A percentile compares a stretch with the other conserved stretches of the same genome.
Evolutionary conservation across 1,140 invertebrate species (phyloP).

Genomic region (Adelges cooleyi): DNA sequence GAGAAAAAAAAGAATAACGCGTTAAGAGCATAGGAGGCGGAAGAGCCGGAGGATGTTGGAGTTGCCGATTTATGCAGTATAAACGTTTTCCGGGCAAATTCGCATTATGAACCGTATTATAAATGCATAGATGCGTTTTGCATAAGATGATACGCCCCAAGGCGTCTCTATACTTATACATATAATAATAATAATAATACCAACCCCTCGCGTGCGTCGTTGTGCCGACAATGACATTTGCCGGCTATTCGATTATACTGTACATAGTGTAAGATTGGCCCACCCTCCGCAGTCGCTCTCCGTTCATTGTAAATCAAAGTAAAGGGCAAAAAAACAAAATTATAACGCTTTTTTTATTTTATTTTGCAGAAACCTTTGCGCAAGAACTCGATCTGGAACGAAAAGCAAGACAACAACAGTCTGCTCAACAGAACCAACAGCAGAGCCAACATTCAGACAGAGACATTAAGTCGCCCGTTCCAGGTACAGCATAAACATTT

Average conservation of each 20-base stretch:
- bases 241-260: conserved; percentile 27
- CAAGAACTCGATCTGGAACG: conserved; percentile 74
- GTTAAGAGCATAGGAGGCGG: not conserved
- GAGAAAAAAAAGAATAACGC: not conserved
- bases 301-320: too few species aligned
- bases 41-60: not conserved
- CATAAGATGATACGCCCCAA: conserved; percentile 25
- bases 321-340: too few species aligned
- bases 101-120: conserved; percentile 27
- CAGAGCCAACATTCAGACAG: conserved; percentile 46
- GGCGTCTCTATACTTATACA: not conserved
- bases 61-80: conserved; percentile 10
- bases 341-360: conserved; percentile 4
- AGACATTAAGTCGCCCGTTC: conserved; percentile 71
- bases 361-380: conserved; percentile 60
- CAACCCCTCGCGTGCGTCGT: not conserved
- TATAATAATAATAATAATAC: too few species aligned
- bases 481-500: too few species aligned
- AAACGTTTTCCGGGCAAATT: conserved; percentile 27
- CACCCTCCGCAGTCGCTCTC: too few species aligned
- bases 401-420: conserved; percentile 62
- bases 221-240: conserved; percentile 22
- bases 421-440: conserved; percentile 34
- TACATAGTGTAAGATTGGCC: not conserved
- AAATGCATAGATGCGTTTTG: conserved; percentile 28